phyloP scores from a whole-genome alignment of 2,888 invertebrate species.

The Netelia melanura region DNA sequence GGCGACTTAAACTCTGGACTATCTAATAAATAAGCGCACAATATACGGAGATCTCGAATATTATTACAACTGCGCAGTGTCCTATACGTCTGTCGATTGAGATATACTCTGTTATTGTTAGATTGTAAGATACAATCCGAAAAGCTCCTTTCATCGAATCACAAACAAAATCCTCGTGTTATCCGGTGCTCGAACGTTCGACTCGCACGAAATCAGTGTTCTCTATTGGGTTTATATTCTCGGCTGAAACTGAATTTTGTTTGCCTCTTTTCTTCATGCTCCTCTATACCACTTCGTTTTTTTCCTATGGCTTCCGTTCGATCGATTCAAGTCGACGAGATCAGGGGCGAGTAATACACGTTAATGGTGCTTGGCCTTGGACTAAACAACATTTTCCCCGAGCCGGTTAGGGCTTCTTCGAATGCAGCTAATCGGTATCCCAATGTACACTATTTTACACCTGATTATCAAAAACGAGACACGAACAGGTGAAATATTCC shows the following conservation, averaged over 20 bases:
- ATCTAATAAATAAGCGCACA: neutral
- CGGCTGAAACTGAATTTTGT: conserved; percentile 21
- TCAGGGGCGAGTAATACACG: conserved; percentile 50
- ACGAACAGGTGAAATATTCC: too few relatives aligned
- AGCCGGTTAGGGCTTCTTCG: conserved; percentile 38
- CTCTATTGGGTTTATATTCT: conserved; percentile 20
- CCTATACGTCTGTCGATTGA: neutral
- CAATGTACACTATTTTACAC: neutral
- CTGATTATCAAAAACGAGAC: neutral
- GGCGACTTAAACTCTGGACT: conserved; percentile 35
- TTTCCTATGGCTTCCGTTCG: conserved; percentile 56
- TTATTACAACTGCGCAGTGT: neutral
- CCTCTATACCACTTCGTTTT: neutral
- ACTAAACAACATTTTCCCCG: conserved; percentile 48
- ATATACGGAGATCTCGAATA: neutral
- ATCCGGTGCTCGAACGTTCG: conserved; percentile 57
- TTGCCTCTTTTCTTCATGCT: neutral
- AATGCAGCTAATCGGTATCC: neutral
- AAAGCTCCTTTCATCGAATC: conserved; percentile 30
- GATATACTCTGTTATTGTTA: neutral
- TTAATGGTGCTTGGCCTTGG: conserved; percentile 57
- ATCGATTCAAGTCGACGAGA: conserved; percentile 40
- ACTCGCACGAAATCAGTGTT: conserved; percentile 32
- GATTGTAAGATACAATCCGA: conserved; percentile 5
- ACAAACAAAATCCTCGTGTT: conserved; percentile 16